phyloP scores from a whole-genome alignment of 2,888 invertebrate species.

The Drosophila melanosoma region DNA sequence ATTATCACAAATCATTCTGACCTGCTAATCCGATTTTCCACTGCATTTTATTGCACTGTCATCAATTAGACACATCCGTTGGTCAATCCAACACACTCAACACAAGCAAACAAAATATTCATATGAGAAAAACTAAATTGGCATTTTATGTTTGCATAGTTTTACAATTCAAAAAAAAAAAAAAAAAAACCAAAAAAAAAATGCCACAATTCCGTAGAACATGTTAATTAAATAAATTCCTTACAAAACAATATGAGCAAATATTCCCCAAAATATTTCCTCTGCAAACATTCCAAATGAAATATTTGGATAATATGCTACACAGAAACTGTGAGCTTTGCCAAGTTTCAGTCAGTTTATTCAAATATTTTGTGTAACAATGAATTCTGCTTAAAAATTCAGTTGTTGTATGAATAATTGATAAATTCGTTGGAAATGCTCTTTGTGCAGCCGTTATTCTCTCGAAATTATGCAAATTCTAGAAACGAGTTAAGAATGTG shows the following conservation, averaged over 20 bases:
- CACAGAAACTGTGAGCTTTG: background rate
- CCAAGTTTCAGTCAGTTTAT: background rate
- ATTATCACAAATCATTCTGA: slow-evolving; percentile 80
- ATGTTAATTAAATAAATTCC: background rate
- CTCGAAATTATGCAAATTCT: slow-evolving; percentile 1
- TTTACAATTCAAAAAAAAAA: no score
- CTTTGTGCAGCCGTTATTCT: background rate
- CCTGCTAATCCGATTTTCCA: slow-evolving; percentile 70
- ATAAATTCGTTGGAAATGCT: background rate
- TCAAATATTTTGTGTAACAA: background rate
- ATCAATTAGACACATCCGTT: slow-evolving; percentile 46
- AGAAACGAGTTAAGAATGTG: background rate
- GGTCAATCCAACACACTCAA: slow-evolving; percentile 11
- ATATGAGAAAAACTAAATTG: background rate
- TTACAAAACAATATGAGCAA: background rate
- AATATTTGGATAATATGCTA: background rate
- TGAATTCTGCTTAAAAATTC: background rate
- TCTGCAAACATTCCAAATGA: background rate
- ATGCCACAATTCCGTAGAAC: background rate
- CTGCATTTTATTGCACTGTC: slow-evolving; percentile 42
- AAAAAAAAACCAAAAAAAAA: no score
- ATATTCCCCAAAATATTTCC: background rate
- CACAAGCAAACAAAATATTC: background rate
- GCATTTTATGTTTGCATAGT: no score
- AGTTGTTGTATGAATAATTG: background rate